Base-by-base conservation (phyloP, 1,140 invertebrate species). In the Chironomus striatipennis region DNA sequence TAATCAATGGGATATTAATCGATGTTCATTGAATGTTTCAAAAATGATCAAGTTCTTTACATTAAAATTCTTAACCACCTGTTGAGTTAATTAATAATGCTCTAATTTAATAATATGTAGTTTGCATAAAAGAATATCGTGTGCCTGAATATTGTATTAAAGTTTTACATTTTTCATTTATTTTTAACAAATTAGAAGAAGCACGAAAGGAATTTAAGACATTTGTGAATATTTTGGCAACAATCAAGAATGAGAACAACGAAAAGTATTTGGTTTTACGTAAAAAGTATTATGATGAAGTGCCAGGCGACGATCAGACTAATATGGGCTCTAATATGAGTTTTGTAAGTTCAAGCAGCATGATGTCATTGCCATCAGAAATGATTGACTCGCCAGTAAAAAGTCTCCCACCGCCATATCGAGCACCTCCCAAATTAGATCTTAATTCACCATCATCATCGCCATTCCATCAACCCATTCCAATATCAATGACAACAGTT, bases 151-250 rank as follows among this genome's bases (percentile, higher is more conserved):
- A 57, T n/a, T n/a, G n/a, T 12, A 57, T 57, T 57, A 57, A 70
- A 17, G n/a, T 70, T 70, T 70, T 18, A 8, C 65, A 70, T 70
- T 18, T 67, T 70, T 70, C 8, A 9, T 18, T 21, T 21, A 21
- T 18, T 18, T 70, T 21, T 70, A 18, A 70, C 65, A 70, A 70
- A 70, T 70, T 85, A 93, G 91, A 90, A 82, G 90, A 93, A 82
- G 92, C 93, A 1, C 86, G 93, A 77, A 89, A 88, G 77, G 88
- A 90, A 77, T 97, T 97, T 80, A 96, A 96, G 84, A 91, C 94
- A 75, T 94, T 92, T 83, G 93, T 98, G 3, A 97, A 97, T 81
- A 88, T 88, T 43, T 83, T 98, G 76, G 93, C 95, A 3, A 90
- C 89, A 7, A 94, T 97, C 73, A 93, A 90, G 80, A 88, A 87